Evolutionary conservation across 2,113 vertebrate species (phyloP).

Genomic region (Cnemophilus loriae): DNA sequence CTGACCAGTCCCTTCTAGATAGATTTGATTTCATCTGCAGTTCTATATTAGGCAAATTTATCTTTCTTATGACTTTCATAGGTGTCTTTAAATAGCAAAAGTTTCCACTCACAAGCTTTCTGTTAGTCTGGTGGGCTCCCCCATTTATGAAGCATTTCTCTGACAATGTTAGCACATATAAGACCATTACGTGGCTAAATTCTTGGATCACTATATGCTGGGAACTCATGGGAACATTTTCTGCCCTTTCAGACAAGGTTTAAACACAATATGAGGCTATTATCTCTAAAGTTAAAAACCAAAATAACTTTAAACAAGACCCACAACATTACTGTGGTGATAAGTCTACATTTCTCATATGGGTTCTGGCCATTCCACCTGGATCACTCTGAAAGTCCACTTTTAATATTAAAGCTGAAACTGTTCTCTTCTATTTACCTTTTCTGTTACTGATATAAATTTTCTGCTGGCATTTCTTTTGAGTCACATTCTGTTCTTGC

Average conservation of each 20-base stretch:
- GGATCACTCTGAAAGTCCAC: background rate
- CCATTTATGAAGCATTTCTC: background rate
- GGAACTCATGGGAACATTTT: background rate
- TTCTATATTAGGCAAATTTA: background rate
- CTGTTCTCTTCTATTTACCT: background rate
- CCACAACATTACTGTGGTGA: background rate
- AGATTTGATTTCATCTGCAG: background rate
- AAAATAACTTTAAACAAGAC: background rate
- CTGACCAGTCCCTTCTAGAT: background rate
- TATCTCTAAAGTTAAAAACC: background rate
- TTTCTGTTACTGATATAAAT: background rate
- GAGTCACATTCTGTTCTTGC: background rate
- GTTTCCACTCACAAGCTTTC: background rate
- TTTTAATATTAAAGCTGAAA: background rate
- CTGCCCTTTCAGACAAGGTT: background rate
- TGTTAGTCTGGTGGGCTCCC: background rate
- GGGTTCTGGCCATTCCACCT: background rate
- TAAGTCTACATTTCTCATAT: background rate
- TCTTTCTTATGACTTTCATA: background rate
- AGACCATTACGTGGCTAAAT: background rate
- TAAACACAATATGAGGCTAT: background rate
- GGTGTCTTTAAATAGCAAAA: background rate
- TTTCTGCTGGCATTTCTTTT: background rate
- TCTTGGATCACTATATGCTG: background rate
- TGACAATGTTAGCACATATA: background rate